phyloP scores from a whole-genome alignment of 2,113 vertebrate genomes.

The Casuarius casuarius region DNA sequence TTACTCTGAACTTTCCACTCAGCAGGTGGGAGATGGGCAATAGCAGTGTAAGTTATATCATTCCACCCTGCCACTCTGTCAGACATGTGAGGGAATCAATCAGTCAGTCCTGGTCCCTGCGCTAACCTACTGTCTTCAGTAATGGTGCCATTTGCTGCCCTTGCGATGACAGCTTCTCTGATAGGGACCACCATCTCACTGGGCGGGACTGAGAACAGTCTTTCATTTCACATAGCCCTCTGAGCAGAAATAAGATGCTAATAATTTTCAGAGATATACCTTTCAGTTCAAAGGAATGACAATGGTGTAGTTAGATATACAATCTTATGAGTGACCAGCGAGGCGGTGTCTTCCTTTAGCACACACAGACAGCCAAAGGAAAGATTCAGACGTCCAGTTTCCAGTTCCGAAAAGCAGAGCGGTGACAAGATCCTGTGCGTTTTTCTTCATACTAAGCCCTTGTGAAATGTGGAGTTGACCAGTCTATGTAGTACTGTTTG shows the following conservation, averaged over 20 bases:
- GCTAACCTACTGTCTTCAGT: not conserved
- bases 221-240: not conserved
- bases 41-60: not conserved
- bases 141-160: rapidly evolving
- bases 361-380: not conserved
- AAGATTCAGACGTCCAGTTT: not conserved
- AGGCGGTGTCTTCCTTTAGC: not conserved
- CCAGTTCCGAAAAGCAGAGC: not conserved
- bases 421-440: not conserved
- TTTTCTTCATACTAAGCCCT: not conserved
- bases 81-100: not conserved
- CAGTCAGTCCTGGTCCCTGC: rapidly evolving
- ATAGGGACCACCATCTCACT: rapidly evolving
- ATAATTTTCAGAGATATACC: not conserved
- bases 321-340: not conserved
- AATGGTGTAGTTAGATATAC: too few relatives aligned
- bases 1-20: not conserved
- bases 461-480: not conserved
- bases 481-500: not conserved
- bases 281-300: not conserved
- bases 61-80: not conserved
- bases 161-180: not conserved
- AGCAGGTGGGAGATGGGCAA: rapidly evolving
- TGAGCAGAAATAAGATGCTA: not conserved
- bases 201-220: rapidly evolving